Evolutionary conservation across 2,888 invertebrate species (phyloP).

Genomic region (Teinopalpus imperialis): DNA sequence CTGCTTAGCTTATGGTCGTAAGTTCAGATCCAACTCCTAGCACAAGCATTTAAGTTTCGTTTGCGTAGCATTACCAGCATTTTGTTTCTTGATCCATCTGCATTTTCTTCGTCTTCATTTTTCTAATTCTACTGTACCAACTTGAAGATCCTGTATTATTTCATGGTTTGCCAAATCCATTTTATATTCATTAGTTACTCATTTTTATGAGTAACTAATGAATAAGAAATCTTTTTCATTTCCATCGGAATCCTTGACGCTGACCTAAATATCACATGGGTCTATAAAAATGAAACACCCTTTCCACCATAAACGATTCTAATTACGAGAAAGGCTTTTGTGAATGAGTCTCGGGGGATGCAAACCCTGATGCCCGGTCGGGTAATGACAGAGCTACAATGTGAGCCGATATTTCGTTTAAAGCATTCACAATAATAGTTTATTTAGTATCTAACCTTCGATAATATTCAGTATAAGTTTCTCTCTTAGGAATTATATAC

Average conservation of each 20-base stretch:
- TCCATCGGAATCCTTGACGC: constrained; percentile 3
- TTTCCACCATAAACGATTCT: constrained; percentile 20
- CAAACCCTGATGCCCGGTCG: constrained; percentile 3
- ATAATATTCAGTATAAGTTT: constrained; percentile 3
- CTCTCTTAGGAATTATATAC: not conserved
- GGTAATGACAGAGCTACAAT: not conserved
- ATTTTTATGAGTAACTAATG: no score
- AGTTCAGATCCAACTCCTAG: no score
- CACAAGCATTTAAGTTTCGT: no score
- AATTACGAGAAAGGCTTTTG: constrained; percentile 21
- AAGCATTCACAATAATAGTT: not conserved
- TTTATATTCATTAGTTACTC: no score
- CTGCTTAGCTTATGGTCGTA: no score
- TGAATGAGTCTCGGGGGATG: constrained; percentile 16
- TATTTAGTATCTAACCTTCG: not conserved
- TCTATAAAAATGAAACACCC: constrained; percentile 18
- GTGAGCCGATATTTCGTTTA: constrained; percentile 1
- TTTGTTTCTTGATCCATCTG: no score
- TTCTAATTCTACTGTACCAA: no score
- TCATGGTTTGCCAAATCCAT: no score
- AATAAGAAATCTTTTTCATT: not conserved
- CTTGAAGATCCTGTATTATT: no score
- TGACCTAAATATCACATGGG: constrained; percentile 21
- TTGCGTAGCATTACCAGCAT: no score
- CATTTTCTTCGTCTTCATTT: no score